phyloP scores from a whole-genome alignment of 2,113 vertebrate genomes.

The Perccottus glenii region DNA sequence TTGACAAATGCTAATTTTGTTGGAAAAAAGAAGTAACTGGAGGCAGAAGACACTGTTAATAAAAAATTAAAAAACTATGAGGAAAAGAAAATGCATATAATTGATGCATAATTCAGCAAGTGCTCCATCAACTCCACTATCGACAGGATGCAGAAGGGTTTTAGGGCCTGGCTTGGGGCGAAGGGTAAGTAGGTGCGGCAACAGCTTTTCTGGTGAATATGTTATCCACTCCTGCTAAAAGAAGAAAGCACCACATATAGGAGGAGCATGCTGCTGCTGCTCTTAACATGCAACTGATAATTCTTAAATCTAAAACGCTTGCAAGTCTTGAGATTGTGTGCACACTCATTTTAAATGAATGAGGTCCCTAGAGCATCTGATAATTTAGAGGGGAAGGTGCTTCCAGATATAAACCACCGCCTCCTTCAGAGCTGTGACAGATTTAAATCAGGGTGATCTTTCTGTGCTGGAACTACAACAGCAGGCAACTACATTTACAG shows the following conservation, averaged over 20 bases:
- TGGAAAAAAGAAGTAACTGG: constrained; percentile 32
- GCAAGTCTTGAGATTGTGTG: constrained; percentile 24
- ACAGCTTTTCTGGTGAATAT: constrained; percentile 68
- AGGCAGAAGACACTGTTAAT: constrained; percentile 32
- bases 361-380: constrained; percentile 30
- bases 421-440: not conserved
- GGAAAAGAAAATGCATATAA: constrained; percentile 23
- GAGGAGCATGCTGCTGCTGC: constrained; percentile 7
- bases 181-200: constrained; percentile 20
- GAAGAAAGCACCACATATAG: constrained; percentile 13
- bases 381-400: constrained; percentile 16
- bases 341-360: constrained; percentile 35
- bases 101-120: constrained; percentile 57
- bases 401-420: not conserved
- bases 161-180: not conserved
- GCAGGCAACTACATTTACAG: not conserved
- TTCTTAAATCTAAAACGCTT: constrained; percentile 33
- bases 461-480: not conserved
- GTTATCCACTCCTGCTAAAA: constrained; percentile 46
- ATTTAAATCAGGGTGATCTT: not conserved
- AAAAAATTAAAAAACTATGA: constrained; percentile 16
- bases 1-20: constrained; percentile 41
- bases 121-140: constrained; percentile 33
- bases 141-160: constrained; percentile 13
- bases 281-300: constrained; percentile 37